Evolutionary conservation across 2,113 vertebrate species (phyloP).

Genomic region (Lanius collurio): DNA sequence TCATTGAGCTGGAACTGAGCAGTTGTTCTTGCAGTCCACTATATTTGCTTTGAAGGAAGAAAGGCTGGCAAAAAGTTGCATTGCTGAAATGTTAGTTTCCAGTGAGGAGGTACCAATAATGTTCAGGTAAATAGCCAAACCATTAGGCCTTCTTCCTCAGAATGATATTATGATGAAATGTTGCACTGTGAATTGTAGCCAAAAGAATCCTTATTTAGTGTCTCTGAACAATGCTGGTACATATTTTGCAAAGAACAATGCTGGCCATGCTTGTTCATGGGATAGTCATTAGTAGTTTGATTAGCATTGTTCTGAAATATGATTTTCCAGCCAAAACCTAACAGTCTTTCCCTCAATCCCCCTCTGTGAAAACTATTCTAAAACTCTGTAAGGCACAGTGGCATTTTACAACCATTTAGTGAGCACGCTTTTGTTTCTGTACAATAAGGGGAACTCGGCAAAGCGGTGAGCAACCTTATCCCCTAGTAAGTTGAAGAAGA

Average conservation of each 20-base stretch:
- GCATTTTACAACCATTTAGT: background rate
- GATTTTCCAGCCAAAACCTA: constrained; percentile 4
- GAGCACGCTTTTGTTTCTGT: background rate
- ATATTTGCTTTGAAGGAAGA: background rate
- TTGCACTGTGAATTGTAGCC: background rate
- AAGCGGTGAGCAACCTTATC: background rate
- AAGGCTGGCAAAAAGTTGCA: background rate
- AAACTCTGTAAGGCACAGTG: background rate
- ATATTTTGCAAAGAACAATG: constrained; percentile 35
- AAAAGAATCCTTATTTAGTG: background rate
- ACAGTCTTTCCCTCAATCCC: background rate
- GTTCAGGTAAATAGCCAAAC: background rate
- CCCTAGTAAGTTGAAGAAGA: background rate
- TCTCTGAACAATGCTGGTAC: constrained; percentile 12
- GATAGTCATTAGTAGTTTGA: constrained; percentile 15
- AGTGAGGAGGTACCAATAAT: background rate
- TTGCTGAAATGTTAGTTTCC: background rate
- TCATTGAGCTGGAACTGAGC: background rate
- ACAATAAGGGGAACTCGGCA: background rate
- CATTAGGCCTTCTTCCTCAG: background rate
- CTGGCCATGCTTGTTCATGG: constrained; percentile 17
- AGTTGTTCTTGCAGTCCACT: background rate
- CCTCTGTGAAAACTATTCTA: constrained; percentile 1
- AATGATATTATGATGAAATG: background rate
- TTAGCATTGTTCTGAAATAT: constrained; percentile 46